Evolutionary conservation across 2,888 invertebrate genomes (phyloP), one percentile per base, ranked within the genome.

Genomic region (Xestobium rufovillosum): DNA sequence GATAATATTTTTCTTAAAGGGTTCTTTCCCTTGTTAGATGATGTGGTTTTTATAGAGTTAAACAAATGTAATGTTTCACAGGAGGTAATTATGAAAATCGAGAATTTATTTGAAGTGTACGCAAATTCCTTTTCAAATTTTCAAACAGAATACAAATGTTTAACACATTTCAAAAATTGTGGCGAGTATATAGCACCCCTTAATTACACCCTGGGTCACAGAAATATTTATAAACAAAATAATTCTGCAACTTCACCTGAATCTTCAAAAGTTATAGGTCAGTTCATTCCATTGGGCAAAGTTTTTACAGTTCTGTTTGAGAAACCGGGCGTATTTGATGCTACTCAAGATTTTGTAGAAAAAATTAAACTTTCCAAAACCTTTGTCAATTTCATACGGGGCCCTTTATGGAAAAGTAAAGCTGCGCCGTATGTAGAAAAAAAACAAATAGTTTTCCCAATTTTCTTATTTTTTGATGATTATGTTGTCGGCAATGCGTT

Each of bases 391-490:
- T 32, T 29, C 13, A 38, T 38, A 10, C 38, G 33, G 16, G 31
- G 26, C 10, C 12, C 32, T 19, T 26, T 34, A 11, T 38, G 37
- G 37, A 23, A 26, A 8, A 19, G n/a, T n/a, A n/a, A n/a, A n/a
- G n/a, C n/a, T n/a, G 16, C 9, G 13, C 10, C 16, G 26, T 15
- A 8, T 13, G 13, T n/a, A n/a, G n/a, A n/a, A 33, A 26, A 11
- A 19, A 19, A 19, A 8, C 6, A 19, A 19, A 19, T 19, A 19
- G 23, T 19, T 19, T 6, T 19, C 6, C 23, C 23, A 6, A 19
- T 19, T 8, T 19, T 19, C n/a, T 8, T 31, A 11, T n/a, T 31
- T 36, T 39, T 16, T 36, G 36, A 39, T 39, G 39, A 36, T 9
- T 25, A 30, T 30, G 35, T 26, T 27, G 14, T 16, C 4, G 35